phyloP scores from a whole-genome alignment of 2,888 invertebrate genomes.

The Trisateles emortualis region DNA sequence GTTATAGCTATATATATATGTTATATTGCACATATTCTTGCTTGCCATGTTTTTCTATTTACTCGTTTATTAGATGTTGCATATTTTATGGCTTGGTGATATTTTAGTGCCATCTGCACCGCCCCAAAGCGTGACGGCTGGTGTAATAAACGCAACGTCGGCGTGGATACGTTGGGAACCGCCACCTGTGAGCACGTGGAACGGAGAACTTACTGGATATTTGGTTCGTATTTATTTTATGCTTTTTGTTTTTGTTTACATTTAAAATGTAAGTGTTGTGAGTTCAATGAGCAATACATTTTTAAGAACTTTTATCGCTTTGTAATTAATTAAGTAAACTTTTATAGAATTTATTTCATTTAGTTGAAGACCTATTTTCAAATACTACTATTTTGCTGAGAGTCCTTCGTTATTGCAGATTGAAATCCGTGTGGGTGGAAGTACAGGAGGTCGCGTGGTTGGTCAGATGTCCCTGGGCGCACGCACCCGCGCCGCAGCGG shows the following conservation, averaged over 20 bases:
- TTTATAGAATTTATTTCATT: too few relatives aligned
- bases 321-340: too few relatives aligned
- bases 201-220: constrained; percentile 95
- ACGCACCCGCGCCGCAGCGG: constrained; percentile 94
- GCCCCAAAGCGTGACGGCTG: constrained; percentile 92
- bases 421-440: constrained; percentile 75
- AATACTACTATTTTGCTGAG: background rate
- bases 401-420: constrained; percentile 56
- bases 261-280: too few relatives aligned
- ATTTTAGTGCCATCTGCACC: constrained; percentile 91
- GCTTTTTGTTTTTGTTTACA: background rate
- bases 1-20: background rate
- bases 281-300: too few relatives aligned
- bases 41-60: background rate
- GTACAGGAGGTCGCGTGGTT: constrained; percentile 80
- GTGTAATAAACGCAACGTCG: constrained; percentile 93
- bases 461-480: constrained; percentile 95
- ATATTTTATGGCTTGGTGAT: constrained; percentile 51
- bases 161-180: constrained; percentile 94
- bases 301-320: too few relatives aligned
- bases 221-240: constrained; percentile 88
- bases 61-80: constrained; percentile 23
- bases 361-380: too few relatives aligned
- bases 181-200: constrained; percentile 91
- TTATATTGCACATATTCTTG: background rate